These are phyloP conservation scores for Pangasius djambal DNA, from an alignment of 2,797 vertebrate genomes.

Conservation along the genomic window DNA sequence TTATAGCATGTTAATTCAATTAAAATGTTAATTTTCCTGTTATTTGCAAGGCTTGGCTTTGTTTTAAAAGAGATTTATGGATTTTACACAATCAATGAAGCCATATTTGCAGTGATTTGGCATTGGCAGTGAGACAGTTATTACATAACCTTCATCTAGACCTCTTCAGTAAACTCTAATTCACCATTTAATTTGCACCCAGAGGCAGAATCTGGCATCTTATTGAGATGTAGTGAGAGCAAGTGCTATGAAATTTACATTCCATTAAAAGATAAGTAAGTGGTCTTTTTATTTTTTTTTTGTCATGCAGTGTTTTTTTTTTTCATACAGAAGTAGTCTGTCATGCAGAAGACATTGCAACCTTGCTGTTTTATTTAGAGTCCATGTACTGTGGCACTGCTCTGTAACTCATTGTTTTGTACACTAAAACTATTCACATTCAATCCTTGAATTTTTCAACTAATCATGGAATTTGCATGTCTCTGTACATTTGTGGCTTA, in stretches of 20 bases:
- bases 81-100: too few relatives aligned
- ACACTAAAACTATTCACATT: not conserved
- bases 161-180: not conserved
- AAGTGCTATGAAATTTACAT: not conserved
- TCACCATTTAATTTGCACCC: not conserved
- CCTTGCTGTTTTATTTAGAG: not conserved
- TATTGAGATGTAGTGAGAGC: not conserved
- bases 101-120: not conserved
- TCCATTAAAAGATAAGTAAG: not conserved
- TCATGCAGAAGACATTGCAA: too few relatives aligned
- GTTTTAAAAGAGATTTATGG: too few relatives aligned
- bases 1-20: too few relatives aligned
- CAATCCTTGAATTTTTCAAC: not conserved
- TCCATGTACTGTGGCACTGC: not conserved
- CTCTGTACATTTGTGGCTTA: not conserved
- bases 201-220: not conserved
- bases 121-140: not conserved
- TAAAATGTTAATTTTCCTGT: too few relatives aligned
- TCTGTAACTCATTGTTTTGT: not conserved
- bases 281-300: not conserved
- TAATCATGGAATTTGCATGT: not conserved
- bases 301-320: not conserved
- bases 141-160: not conserved
- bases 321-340: too few relatives aligned
- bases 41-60: too few relatives aligned